Evolutionary conservation across 1,140 invertebrate genomes (phyloP).

Genomic region (Nasonia longicornis): DNA sequence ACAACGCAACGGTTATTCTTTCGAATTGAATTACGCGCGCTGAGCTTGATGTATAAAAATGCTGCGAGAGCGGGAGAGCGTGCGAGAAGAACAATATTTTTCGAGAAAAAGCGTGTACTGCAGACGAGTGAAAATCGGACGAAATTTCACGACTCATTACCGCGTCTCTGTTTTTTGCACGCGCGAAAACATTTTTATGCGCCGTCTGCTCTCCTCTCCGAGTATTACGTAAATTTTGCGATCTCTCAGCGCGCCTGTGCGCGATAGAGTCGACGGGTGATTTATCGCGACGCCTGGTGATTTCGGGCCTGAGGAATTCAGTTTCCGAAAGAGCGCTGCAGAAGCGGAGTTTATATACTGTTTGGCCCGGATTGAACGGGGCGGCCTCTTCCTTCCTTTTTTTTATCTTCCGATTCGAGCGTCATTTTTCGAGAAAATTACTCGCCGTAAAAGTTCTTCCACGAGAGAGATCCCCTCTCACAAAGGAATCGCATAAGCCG

Average conservation of each 20-base stretch:
- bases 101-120: background rate
- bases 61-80: conserved; percentile 3
- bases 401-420: background rate
- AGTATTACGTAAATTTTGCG: background rate
- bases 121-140: conserved; percentile 25
- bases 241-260: background rate
- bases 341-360: background rate
- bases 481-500: background rate
- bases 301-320: background rate
- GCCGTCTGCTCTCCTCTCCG: background rate
- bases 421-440: conserved; percentile 8
- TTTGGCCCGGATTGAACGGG: background rate
- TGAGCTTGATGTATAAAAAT: background rate
- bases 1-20: background rate
- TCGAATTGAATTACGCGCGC: background rate
- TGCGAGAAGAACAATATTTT: conserved; percentile 17
- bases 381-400: no score
- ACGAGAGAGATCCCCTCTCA: background rate
- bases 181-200: conserved; percentile 13
- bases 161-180: conserved; percentile 8
- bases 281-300: background rate
- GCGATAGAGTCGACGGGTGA: background rate
- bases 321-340: background rate
- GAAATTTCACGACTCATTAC: conserved; percentile 39
- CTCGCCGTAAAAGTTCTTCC: background rate